A percentile compares a stretch with the other conserved stretches of the same genome.
Conservation (phyloP, 2,113 vertebrate genomes). For the Sinocyclocheilus maitianheensis region DNA sequence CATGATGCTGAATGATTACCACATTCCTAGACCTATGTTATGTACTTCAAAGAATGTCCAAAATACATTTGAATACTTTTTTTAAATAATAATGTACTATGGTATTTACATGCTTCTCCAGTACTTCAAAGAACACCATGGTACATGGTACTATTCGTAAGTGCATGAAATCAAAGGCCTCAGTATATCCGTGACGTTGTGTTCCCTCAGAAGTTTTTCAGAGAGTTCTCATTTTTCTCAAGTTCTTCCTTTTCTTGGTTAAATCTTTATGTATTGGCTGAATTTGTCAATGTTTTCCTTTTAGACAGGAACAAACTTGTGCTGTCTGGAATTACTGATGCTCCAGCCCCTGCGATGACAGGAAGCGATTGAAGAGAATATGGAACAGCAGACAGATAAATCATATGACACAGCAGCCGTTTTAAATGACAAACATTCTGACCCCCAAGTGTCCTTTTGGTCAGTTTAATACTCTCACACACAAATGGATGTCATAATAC, state of each 20-base stretch:
- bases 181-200: no score
- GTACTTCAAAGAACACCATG: background rate
- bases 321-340: slow-evolving; percentile 29
- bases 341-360: slow-evolving; percentile 11
- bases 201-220: background rate
- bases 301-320: slow-evolving; percentile 17
- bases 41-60: no score
- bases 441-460: slow-evolving; percentile 12
- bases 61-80: no score
- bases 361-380: slow-evolving; percentile 17
- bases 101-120: background rate
- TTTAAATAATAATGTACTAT: no score
- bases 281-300: background rate
- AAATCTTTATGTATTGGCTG: slow-evolving; percentile 1
- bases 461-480: slow-evolving; percentile 25
- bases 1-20: no score
- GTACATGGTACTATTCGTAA: background rate
- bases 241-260: background rate
- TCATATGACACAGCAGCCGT: slow-evolving; percentile 5
- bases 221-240: background rate
- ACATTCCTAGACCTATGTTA: no score
- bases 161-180: background rate
- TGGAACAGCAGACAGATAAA: slow-evolving; percentile 29
- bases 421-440: slow-evolving; percentile 36
- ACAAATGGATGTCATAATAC: background rate